Evolutionary conservation across 2,888 invertebrate genomes (phyloP).

Genomic region (Sepioteuthis lessoniana): DNA sequence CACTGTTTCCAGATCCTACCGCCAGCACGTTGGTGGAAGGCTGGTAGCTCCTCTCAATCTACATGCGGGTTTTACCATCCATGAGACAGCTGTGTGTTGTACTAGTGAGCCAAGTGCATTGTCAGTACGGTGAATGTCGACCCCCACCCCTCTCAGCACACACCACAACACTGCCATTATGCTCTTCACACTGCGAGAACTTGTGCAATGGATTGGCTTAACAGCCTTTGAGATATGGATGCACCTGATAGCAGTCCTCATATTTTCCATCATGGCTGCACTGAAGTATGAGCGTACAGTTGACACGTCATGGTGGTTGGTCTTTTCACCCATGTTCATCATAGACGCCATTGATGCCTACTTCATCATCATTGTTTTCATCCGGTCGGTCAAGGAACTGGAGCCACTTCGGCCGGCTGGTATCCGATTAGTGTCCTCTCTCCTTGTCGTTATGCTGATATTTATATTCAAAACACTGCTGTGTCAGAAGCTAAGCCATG

Average conservation of each 20-base stretch:
- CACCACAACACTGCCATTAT: constrained; percentile 75
- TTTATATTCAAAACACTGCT: constrained; percentile 93
- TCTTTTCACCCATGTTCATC: constrained; percentile 92
- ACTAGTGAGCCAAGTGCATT: constrained; percentile 37
- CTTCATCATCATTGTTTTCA: constrained; percentile 94
- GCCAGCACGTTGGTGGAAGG: constrained; percentile 40
- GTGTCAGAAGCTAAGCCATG: constrained; percentile 88
- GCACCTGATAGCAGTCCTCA: constrained; percentile 86
- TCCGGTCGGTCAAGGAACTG: constrained; percentile 89
- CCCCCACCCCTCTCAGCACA: background rate
- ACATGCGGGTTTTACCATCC: constrained; percentile 25
- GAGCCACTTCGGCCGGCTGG: constrained; percentile 79
- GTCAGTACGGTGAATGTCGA: constrained; percentile 42
- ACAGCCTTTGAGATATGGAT: constrained; percentile 96
- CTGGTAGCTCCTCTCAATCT: background rate
- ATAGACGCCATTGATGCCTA: constrained; percentile 94
- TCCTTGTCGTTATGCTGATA: constrained; percentile 86
- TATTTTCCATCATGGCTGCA: constrained; percentile 88
- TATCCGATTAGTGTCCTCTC: constrained; percentile 87
- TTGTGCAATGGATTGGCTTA: constrained; percentile 93
- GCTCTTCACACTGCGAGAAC: constrained; percentile 91
- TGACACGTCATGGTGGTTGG: constrained; percentile 86
- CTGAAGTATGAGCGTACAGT: constrained; percentile 83
- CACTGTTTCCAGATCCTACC: constrained; percentile 40
- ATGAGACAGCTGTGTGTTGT: background rate